Conservation (phyloP, 2,797 vertebrate genomes). For the Eulemur albifrons region DNA sequence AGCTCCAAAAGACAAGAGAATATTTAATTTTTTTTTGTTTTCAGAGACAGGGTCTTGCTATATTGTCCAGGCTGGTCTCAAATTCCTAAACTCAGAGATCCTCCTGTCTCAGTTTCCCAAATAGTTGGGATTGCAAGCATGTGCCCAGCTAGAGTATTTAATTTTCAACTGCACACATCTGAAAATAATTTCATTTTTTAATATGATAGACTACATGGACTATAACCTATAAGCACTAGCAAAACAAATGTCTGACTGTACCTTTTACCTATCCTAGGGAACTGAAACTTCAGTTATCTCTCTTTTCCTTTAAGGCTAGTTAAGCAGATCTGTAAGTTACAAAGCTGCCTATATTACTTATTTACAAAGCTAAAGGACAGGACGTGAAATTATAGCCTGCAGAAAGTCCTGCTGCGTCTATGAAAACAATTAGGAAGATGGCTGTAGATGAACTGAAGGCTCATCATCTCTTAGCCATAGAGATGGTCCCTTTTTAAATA, state of each 20-base stretch:
- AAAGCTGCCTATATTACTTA: background rate
- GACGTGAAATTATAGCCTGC: background rate
- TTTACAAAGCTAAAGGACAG: background rate
- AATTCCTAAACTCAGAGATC: background rate
- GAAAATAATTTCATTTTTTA: constrained; percentile 39
- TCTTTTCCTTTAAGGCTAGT: background rate
- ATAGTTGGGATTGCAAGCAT: background rate
- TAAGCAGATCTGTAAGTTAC: background rate
- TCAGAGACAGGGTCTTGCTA: background rate
- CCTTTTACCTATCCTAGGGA: background rate
- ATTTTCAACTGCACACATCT: background rate
- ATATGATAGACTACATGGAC: background rate
- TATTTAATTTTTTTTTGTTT: background rate
- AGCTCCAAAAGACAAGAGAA: background rate
- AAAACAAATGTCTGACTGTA: background rate
- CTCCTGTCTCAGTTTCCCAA: background rate
- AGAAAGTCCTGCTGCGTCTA: background rate
- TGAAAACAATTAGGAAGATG: background rate
- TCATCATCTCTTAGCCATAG: background rate
- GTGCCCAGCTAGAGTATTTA: background rate
- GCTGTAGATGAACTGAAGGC: background rate
- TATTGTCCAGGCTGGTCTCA: too few relatives aligned
- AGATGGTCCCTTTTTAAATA: constrained; percentile 33
- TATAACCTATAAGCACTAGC: background rate
- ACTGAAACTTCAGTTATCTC: background rate